phyloP scores from a whole-genome alignment of 2,797 vertebrate genomes.

The Oryzias dopingdopingensis region DNA sequence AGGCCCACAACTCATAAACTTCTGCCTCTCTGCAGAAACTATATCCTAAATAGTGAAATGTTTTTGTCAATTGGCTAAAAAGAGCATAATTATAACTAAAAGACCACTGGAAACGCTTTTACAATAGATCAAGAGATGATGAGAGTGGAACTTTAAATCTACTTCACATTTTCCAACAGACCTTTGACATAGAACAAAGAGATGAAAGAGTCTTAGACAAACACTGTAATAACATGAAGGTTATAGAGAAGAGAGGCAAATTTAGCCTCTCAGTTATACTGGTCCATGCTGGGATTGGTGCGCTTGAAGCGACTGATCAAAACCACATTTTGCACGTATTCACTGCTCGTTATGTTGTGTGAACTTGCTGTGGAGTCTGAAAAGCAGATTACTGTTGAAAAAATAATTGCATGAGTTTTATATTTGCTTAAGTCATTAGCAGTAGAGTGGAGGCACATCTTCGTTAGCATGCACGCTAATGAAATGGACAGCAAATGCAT shows the following conservation, averaged over 20 bases:
- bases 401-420: no score
- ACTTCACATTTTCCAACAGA: constrained; percentile 20
- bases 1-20: no score
- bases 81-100: no score
- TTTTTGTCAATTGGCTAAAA: no score
- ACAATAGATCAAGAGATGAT: no score
- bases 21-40: no score
- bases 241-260: constrained; percentile 17
- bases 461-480: constrained; percentile 6
- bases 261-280: constrained; percentile 7
- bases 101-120: no score
- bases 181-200: constrained; percentile 34
- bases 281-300: constrained; percentile 22
- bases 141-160: no score
- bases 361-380: constrained; percentile 7
- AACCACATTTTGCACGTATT: constrained; percentile 34
- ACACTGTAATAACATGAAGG: neutral
- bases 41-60: no score
- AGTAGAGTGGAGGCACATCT: constrained; percentile 20
- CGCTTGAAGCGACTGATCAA: constrained; percentile 35
- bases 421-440: no score
- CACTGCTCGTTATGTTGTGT: constrained; percentile 11
- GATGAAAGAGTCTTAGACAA: constrained; percentile 23
- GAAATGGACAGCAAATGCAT: constrained; percentile 13
- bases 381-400: no score